Evolutionary conservation across 2,888 invertebrate genomes (phyloP), one percentile per base, ranked within the genome.

Genomic region (Sisyra nigra): DNA sequence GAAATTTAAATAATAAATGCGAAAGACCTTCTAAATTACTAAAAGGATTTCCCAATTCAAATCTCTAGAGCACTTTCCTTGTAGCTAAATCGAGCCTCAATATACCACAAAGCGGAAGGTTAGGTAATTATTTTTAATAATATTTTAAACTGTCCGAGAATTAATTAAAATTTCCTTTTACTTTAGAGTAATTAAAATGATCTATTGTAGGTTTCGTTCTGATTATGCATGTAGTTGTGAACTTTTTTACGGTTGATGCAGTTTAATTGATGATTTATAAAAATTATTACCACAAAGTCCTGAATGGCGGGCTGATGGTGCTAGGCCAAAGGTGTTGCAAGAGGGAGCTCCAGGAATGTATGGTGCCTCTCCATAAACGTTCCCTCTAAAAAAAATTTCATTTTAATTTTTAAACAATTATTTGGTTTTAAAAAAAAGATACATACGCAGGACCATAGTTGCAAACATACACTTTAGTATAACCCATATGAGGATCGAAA

Each of bases 381-480:
- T 87, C 48, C 86, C 86, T 48, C 78, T 78, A 48, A 47, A 54
- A 58, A 41, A 39, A 44, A 15, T 40, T 14, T 46, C n/a, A n/a
- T n/a, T 29, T 24, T 37, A 40, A 42, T 41, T 42, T 44, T 37
- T 38, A 41, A 32, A 42, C 36, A 30, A 33, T 33, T 17, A 36
- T 13, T 19, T 17, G 30, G 34, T 24, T 24, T 24, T 24, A 24
- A 5, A 7, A 24, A 35, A 40, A 42, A 45, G 41, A 44, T 46
- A 54, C 64, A 62, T 62, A 75, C 74, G 79, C 80, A 9, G 86
- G 83, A 43, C 84, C 85, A 55, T 86, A 86, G 66, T 86, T 86
- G 69, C 86, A 87, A 42, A 86, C 80, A 62, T 84, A 86, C 46
- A 83, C 71, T 61, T 83, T 85, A 50, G 82, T 82, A 60, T 81